A percentile compares a stretch with the other conserved stretches of the same genome.
Conservation (phyloP, 2,113 vertebrate species). For the Archilochus colubris region DNA sequence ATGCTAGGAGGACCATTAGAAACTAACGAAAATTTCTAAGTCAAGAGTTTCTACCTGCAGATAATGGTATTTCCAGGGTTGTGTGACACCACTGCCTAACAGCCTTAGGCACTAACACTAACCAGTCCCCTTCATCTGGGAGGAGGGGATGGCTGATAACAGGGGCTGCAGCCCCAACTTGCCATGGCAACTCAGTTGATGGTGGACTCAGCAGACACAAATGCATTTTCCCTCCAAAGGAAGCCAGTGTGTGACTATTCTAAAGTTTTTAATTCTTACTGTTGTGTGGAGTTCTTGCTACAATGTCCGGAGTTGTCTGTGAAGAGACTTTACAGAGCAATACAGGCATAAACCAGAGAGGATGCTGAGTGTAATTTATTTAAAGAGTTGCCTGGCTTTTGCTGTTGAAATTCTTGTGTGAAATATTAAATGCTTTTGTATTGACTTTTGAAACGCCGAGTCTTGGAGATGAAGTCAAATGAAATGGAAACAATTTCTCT, state of each 20-base stretch:
- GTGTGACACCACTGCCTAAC: background rate
- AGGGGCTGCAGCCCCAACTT: background rate
- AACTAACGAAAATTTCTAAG: background rate
- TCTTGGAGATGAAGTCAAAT: background rate
- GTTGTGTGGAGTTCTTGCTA: background rate
- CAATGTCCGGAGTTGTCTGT: background rate
- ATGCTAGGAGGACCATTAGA: background rate
- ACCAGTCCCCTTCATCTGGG: background rate
- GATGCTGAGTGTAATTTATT: background rate
- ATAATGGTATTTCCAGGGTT: background rate
- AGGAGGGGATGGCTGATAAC: background rate
- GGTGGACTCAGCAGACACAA: background rate
- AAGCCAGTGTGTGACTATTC: background rate
- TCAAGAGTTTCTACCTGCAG: background rate
- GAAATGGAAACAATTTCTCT: background rate
- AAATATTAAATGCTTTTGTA: background rate
- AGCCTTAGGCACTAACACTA: background rate
- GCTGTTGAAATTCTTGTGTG: background rate
- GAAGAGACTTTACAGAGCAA: background rate
- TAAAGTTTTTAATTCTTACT: background rate
- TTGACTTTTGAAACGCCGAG: background rate
- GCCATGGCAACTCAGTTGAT: accelerated
- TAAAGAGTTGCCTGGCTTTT: background rate
- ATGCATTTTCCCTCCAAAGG: background rate
- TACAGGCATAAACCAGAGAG: background rate